These are phyloP conservation scores for Cisticola juncidis DNA, from an alignment of 2,113 vertebrate genomes.

Conservation along the genomic window DNA sequence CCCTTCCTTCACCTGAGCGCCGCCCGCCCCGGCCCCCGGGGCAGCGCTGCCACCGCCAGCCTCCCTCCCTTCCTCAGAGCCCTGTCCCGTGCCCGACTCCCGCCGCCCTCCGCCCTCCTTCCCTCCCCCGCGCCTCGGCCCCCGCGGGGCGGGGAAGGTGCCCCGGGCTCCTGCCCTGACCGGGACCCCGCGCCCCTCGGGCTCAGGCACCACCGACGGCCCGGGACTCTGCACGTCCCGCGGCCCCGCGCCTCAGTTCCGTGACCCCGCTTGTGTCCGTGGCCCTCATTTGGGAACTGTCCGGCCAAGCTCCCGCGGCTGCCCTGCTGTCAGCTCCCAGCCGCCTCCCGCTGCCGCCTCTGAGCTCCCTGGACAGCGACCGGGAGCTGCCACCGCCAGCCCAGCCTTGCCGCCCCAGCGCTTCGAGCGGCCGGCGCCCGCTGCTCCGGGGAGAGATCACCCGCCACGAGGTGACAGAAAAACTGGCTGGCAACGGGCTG, in stretches of 20 bases:
- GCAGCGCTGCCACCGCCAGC: background rate
- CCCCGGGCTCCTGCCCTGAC: background rate
- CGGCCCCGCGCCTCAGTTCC: background rate
- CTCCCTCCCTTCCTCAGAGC: background rate
- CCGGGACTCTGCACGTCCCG: background rate
- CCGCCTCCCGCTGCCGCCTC: background rate
- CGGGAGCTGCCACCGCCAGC: background rate
- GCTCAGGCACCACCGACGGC: background rate
- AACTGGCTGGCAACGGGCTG: background rate
- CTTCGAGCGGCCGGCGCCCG: background rate
- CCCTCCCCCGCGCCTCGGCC: background rate
- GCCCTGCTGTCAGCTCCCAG: background rate
- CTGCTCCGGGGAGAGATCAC: background rate
- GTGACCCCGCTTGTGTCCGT: background rate
- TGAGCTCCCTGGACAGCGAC: background rate
- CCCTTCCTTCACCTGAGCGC: conserved; percentile 9
- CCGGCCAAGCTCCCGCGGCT: background rate
- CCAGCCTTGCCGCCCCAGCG: background rate
- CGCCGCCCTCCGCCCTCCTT: background rate
- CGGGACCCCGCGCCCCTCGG: background rate
- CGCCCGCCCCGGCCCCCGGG: background rate
- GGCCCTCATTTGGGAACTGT: background rate
- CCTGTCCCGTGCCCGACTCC: background rate
- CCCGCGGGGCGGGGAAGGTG: background rate
- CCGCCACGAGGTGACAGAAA: background rate